These are phyloP conservation scores for Laspeyria flexula DNA, from an alignment of 2,888 invertebrate species.

Conservation along the genomic window DNA sequence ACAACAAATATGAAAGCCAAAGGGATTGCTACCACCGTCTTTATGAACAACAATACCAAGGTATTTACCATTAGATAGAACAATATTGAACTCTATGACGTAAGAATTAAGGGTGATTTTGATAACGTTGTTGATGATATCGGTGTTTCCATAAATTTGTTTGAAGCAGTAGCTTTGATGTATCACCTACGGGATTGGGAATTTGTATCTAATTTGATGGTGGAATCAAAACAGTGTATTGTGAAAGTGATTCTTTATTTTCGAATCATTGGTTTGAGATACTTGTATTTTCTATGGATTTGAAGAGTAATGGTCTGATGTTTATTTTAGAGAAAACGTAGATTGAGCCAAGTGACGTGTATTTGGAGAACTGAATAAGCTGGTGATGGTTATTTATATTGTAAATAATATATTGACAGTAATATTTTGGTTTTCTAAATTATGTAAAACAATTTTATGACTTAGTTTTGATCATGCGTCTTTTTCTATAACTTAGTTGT, in stretches of 20 bases:
- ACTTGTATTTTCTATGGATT: slow-evolving; percentile 27
- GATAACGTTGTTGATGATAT: slow-evolving; percentile 11
- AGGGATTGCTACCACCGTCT: slow-evolving; percentile 27
- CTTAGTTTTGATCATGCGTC: too few relatives aligned
- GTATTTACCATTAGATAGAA: slow-evolving; percentile 2
- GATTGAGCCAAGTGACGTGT: too few relatives aligned
- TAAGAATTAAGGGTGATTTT: slow-evolving; percentile 27
- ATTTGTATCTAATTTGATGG: slow-evolving; percentile 64
- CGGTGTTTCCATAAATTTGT: slow-evolving; percentile 31
- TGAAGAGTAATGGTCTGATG: slow-evolving; percentile 8
- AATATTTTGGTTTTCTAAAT: too few relatives aligned
- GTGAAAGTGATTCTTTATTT: slow-evolving; percentile 39
- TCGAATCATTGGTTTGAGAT: slow-evolving; percentile 26
- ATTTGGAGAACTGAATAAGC: too few relatives aligned
- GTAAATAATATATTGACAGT: too few relatives aligned
- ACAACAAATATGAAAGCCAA: slow-evolving; percentile 27
- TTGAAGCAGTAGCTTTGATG: slow-evolving; percentile 56
- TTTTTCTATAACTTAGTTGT: too few relatives aligned
- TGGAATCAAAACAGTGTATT: slow-evolving; percentile 57
- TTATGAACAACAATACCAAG: slow-evolving; percentile 15
- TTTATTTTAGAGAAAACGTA: too few relatives aligned
- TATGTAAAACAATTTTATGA: too few relatives aligned
- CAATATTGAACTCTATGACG: slow-evolving; percentile 7
- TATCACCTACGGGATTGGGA: slow-evolving; percentile 60
- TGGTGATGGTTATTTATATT: too few relatives aligned